Percentiles rank a stretch among this genome's conserved stretches.
Conservation (phyloP, 2,888 invertebrate species). For the Sympetrum striolatum region DNA sequence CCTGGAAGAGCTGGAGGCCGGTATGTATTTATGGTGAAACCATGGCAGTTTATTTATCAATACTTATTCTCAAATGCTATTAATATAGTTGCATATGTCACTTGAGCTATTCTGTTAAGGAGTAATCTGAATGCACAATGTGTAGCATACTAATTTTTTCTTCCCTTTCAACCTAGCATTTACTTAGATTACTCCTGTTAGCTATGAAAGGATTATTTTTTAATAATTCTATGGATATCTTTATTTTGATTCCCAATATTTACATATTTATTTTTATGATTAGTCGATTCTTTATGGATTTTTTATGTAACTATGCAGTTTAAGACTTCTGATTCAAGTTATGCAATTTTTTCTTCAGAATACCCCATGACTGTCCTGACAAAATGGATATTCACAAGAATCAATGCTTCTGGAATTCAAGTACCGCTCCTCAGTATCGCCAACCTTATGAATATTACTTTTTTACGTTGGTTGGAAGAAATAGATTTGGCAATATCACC, state of each 20-base stretch:
- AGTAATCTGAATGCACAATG: too few species aligned
- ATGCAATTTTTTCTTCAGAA: slow-evolving; percentile 48
- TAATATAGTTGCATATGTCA: too few species aligned
- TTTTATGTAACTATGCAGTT: too few species aligned
- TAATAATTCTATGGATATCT: neutral
- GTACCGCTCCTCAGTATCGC: slow-evolving; percentile 64
- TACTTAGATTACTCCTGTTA: too few species aligned
- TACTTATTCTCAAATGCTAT: too few species aligned
- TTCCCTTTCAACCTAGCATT: too few species aligned
- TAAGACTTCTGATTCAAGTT: too few species aligned
- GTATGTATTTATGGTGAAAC: slow-evolving; percentile 49
- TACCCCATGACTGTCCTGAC: slow-evolving; percentile 52
- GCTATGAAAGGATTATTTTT: too few species aligned
- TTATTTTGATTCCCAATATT: neutral
- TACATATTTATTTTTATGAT: neutral
- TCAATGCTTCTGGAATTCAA: slow-evolving; percentile 62
- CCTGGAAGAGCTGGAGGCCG: slow-evolving; percentile 58
- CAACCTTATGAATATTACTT: slow-evolving; percentile 62
- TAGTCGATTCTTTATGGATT: too few species aligned
- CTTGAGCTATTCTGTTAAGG: too few species aligned
- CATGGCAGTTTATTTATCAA: neutral
- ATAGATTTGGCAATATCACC: slow-evolving; percentile 66
- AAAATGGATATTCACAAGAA: slow-evolving; percentile 53
- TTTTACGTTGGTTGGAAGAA: slow-evolving; percentile 68
- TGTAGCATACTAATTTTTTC: too few species aligned